Percentiles rank a stretch among this genome's conserved stretches.
Conservation (phyloP, 2,113 vertebrate species). For the Nanorana parkeri region DNA sequence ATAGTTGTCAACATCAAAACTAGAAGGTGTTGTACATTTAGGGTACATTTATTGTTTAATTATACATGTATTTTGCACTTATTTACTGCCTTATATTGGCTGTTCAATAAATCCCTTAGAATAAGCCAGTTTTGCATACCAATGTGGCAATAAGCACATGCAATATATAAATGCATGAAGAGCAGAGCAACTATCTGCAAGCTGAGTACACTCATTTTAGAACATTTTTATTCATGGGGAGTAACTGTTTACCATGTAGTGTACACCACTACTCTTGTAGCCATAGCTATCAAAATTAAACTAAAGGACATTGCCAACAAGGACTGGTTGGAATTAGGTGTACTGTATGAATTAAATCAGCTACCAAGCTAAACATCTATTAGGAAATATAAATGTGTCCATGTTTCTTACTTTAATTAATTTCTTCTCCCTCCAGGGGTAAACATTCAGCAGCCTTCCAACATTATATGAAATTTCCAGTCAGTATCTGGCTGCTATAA, state of each 20-base stretch:
- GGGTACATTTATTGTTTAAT: no score
- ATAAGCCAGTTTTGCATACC: no score
- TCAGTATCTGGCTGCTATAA: not conserved
- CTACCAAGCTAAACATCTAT: constrained; percentile 11
- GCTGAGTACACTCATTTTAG: not conserved
- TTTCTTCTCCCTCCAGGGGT: constrained; percentile 14
- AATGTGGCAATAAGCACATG: not conserved
- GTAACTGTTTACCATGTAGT: not conserved
- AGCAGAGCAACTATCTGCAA: not conserved
- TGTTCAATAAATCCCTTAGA: no score
- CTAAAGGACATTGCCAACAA: not conserved
- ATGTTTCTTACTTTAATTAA: constrained; percentile 18
- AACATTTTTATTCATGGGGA: not conserved
- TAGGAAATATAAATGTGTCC: not conserved
- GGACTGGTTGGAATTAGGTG: not conserved
- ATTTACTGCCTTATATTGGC: no score
- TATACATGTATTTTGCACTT: no score
- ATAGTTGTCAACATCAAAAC: no score
- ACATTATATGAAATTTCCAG: not conserved
- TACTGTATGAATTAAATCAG: not conserved
- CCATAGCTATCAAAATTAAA: not conserved
- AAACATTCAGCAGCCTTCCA: constrained; percentile 8
- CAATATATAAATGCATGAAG: not conserved
- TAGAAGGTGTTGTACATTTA: no score
- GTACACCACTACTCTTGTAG: no score